Evolutionary conservation across 2,888 invertebrate genomes (phyloP), one percentile per base, ranked within the genome.

Genomic region (Eutolmus rufibarbis): DNA sequence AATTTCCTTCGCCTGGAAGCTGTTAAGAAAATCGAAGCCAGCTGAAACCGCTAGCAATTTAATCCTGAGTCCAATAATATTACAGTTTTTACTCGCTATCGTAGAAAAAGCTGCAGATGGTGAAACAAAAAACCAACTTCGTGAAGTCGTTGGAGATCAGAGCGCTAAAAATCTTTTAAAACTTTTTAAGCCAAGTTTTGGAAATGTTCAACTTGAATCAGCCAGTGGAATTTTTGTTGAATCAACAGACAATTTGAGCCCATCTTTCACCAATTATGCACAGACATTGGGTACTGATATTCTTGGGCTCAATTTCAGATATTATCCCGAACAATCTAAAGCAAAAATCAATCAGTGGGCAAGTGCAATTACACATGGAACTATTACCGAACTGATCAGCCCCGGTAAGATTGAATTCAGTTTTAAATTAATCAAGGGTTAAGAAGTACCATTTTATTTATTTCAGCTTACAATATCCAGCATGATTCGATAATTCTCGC

Each of bases 281-380:
- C 37, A 19, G 77, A 66, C 57, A 23, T 23, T 88, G 1, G 66
- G 87, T 40, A 66, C 89, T 34, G 93, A 94, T 37, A 89, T 95
- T 0, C 90, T 91, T 7, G 90, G 90, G 4, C 88, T 95, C 0
- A 93, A 95, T 91, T 95, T 95, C 89, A 89, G 88, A 0, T 91
- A 85, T 8, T 31, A 95, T 87, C 89, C 93, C 0, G 89, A 89
- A 0, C 89, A 88, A 8, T 92, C 95, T 0, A 93, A 93, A 0
- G 89, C 91, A 2, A 87, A 89, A 0, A 94, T 96, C 43, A 96
- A 96, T 90, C 90, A 91, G 4, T 96, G 95, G 95, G 94, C 95
- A 4, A 92, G 91, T 4, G 90, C 92, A 1, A 92, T 92, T 19
- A 96, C 96, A 0, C 92, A 93, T 23, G 94, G 95, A 12, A 91